Evolutionary conservation across 2,797 vertebrate species (phyloP), one percentile per base, ranked within the genome.

Genomic region (Sebastolobus altivelis): DNA sequence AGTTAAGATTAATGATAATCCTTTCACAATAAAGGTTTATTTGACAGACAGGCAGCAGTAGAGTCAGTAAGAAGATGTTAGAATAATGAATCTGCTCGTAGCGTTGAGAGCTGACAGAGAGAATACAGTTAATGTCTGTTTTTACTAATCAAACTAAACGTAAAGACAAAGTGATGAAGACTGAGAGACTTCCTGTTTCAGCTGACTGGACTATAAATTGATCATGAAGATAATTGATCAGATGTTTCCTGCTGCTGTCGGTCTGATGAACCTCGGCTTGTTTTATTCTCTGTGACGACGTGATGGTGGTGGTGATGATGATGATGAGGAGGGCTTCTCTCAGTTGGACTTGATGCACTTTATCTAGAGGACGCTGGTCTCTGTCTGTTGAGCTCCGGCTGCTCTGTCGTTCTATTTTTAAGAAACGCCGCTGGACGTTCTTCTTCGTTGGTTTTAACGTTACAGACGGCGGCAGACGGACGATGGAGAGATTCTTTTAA

Each of bases 301-400:
- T 52, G 46, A 6, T 12, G 49, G 40, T n/a, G 5, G 43, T 8
- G 22, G 10, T 56, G 54, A 27, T 25, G 54, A 25, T 5, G 22
- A 12, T 55, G 55, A 14, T 14, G 55, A 55, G 2, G 52, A 55
- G n/a, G n/a, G 29, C 61, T 16, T 40, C 62, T 40, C 62, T 65
- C 43, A 33, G 43, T 66, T 52, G 46, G 29, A 52, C 46, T 68
- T 35, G 0, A 54, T 33, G 65, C 65, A 68, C 65, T 68, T 68
- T 68, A 68, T 25, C 65, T 49, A 8, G 8, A 29, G 27, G 38
- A 65, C 61, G 22, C 2, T 27, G 9, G 59, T n/a, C 29, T 20
- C 56, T 7, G 56, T 31, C 14, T 33, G 59, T 35, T 9, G 4
- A 40, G 54, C 54, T 40, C 54, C 54, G 1, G 27, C 14, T 59